A percentile compares a stretch with the other conserved stretches of the same genome.
phyloP scores from a whole-genome alignment of 2,797 vertebrate species.

The Phrynocephalus guinanensis region DNA sequence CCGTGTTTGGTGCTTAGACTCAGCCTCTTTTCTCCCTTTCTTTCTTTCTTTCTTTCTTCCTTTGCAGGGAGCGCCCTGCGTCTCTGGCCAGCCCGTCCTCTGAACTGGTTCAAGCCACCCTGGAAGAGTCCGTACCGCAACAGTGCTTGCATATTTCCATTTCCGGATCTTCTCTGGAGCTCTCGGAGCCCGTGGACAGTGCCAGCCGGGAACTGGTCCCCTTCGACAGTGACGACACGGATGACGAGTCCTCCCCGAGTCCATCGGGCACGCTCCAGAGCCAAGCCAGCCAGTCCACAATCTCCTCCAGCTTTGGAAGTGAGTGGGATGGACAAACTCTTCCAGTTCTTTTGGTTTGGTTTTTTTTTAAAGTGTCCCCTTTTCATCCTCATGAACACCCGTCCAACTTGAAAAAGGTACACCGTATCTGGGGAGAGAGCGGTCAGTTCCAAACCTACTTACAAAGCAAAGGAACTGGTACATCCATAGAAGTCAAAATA shows the following conservation, averaged over 20 bases:
- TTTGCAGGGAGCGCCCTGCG: slow-evolving; percentile 68
- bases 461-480: too few relatives aligned
- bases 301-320: slow-evolving; percentile 97
- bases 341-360: too few relatives aligned
- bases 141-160: slow-evolving; percentile 97
- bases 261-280: slow-evolving; percentile 96
- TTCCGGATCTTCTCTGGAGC: slow-evolving; percentile 89
- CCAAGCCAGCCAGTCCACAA: slow-evolving; percentile 96
- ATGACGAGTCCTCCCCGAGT: slow-evolving; percentile 95
- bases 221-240: slow-evolving; percentile 95
- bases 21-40: background rate
- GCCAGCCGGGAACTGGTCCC: slow-evolving; percentile 88
- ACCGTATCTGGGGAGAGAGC: too few relatives aligned
- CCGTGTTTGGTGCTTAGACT: background rate
- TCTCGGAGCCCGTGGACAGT: slow-evolving; percentile 81
- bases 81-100: slow-evolving; percentile 61
- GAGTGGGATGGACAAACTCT: slow-evolving; percentile 69
- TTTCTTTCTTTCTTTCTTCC: background rate
- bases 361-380: too few relatives aligned
- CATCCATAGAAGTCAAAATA: too few relatives aligned
- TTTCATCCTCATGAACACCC: too few relatives aligned
- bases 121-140: slow-evolving; percentile 74
- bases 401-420: too few relatives aligned
- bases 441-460: too few relatives aligned
- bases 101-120: slow-evolving; percentile 35